These are phyloP conservation scores for Brachypteracias leptosomus DNA, from an alignment of 2,113 vertebrate species.

Conservation along the genomic window DNA sequence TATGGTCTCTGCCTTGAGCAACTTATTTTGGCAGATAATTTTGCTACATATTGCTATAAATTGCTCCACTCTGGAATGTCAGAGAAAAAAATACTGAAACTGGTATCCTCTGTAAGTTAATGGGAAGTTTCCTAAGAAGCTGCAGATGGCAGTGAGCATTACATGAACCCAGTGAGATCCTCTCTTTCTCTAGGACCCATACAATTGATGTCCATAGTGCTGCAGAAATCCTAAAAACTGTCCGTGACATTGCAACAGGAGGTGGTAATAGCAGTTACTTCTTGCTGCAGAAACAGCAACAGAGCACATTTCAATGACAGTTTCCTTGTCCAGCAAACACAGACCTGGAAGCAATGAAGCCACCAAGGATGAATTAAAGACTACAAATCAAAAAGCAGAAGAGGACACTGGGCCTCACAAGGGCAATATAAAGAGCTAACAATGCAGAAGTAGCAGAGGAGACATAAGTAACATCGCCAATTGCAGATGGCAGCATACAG, in stretches of 20 bases:
- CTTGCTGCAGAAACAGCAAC: not conserved
- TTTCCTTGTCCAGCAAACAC: not conserved
- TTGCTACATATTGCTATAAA: not conserved
- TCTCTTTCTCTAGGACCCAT: not conserved
- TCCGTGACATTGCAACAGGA: not conserved
- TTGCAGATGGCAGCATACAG: not conserved
- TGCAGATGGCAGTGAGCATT: not conserved
- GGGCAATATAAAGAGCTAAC: not conserved
- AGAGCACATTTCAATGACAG: not conserved
- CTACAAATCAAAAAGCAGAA: not conserved
- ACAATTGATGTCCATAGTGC: not conserved
- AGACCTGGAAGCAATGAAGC: not conserved
- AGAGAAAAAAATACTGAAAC: not conserved
- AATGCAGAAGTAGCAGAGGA: not conserved
- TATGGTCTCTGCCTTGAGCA: not conserved
- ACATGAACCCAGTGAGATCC: not conserved
- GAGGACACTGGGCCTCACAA: not conserved
- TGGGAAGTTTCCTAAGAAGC: not conserved
- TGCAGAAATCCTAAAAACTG: not conserved
- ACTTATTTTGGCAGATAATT: not conserved
- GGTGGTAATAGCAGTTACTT: not conserved
- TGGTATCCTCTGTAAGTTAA: not conserved
- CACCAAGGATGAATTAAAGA: not conserved
- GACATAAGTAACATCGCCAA: rapidly evolving
- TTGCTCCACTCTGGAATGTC: not conserved